Base-by-base conservation (phyloP, 23 tunicate genomes). In the Trididemnum nubilum region DNA sequence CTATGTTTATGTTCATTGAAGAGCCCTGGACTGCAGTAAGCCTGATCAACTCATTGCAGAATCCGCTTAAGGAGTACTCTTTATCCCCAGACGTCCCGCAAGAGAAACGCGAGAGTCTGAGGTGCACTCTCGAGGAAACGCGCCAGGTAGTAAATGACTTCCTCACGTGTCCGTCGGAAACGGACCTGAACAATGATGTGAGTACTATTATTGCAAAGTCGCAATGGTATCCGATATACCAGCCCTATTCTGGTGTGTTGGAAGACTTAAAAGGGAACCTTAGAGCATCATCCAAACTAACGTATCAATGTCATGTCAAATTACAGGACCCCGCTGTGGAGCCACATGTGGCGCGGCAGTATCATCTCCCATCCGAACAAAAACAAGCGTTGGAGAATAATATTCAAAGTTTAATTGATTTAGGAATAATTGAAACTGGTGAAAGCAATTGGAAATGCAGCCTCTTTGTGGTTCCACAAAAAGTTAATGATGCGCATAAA, bases 401-500 rank as follows among this genome's bases (percentile, higher is more conserved):
- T 23, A 35, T 80, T 2, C 23, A 80, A 18, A 64, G 25, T 2
- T 63, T 80, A 2, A 30, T 27, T 2, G 26, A 80, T 32, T 9
- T 80, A 3, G 84, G 84, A 64, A 34, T 63, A 2, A 80, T 80
- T 1, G 75, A 64, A 52, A 27, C 32, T 1, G 76, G 51, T 2
- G 22, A 26, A 21, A 29, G 52, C 26, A 52, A 31, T 1, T 64
- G 84, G 76, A 19, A 35, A 22, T n/a, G 25, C 22, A 2, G 51
- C 52, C 1, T 81, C 22, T 81, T 81, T 36, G 75, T 34, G 52
- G 76, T 80, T 1, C 50, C 76, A 1, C 84, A 80, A 33, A 80
- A 80, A 33, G 50, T 64, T 28, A 80, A 80, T 7, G 84, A 64
- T 4, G 35, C 34, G 51, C 84, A 64, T 27, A 64, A 35, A 35